A percentile compares a stretch with the other conserved stretches of the same genome.
phyloP scores from a whole-genome alignment of 1,140 invertebrate species.

The Drosophila serrata region DNA sequence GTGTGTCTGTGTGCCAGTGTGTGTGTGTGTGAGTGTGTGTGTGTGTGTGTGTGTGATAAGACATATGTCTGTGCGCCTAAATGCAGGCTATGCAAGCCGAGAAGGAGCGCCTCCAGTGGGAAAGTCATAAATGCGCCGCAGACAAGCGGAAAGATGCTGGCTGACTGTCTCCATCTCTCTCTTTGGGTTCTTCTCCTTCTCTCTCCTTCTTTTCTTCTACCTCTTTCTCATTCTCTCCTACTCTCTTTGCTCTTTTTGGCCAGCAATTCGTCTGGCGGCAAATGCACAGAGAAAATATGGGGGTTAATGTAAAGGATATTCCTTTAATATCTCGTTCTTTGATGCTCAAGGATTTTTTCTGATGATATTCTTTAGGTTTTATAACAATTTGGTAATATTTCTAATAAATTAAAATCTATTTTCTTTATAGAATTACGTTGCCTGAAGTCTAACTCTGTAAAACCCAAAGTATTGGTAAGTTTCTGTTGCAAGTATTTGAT shows the following conservation, averaged over 20 bases:
- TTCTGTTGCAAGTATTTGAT: no score
- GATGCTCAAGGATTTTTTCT: neutral
- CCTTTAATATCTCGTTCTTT: no score
- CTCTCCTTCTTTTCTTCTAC: slow-evolving; percentile 5
- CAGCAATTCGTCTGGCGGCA: slow-evolving; percentile 38
- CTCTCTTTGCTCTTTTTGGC: slow-evolving; percentile 42
- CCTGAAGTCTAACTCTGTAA: neutral
- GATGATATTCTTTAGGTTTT: neutral
- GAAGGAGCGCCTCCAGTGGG: slow-evolving; percentile 16
- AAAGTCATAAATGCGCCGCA: slow-evolving; percentile 80
- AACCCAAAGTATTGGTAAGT: neutral
- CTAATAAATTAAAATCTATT: neutral
- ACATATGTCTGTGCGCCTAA: slow-evolving; percentile 76
- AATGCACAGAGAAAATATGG: slow-evolving; percentile 1
- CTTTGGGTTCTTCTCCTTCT: slow-evolving; percentile 1
- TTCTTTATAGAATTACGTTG: neutral
- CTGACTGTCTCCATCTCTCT: slow-evolving; percentile 53
- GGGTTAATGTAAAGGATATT: neutral
- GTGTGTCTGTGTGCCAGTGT: neutral
- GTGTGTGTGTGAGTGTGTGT: slow-evolving; percentile 26
- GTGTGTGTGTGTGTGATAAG: slow-evolving; percentile 67
- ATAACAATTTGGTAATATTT: neutral
- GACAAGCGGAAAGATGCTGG: slow-evolving; percentile 81
- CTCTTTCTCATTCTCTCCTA: neutral
- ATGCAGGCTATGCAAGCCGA: slow-evolving; percentile 67